These are phyloP conservation scores for Cheilinus undulatus DNA, from an alignment of 2,113 vertebrate genomes.

Conservation along the genomic window DNA sequence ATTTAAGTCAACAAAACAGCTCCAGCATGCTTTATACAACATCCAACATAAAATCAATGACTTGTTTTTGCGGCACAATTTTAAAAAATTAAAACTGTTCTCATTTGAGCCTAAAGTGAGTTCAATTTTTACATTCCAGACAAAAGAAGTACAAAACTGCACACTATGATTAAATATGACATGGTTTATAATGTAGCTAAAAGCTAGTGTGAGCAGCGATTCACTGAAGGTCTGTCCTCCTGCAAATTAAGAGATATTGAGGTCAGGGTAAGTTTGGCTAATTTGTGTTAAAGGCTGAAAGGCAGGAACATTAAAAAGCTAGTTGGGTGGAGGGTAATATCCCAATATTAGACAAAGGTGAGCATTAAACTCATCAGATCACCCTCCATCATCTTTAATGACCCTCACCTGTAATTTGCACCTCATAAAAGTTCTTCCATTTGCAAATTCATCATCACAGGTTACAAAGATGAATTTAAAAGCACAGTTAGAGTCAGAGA, in stretches of 20 bases:
- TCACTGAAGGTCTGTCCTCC: conserved; percentile 26
- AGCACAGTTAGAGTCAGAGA: conserved; percentile 14
- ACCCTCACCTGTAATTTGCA: conserved; percentile 58
- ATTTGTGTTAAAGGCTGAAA: conserved; percentile 63
- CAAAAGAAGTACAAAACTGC: not conserved
- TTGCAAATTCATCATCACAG: conserved; percentile 48
- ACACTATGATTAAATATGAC: not conserved
- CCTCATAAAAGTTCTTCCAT: conserved; percentile 62
- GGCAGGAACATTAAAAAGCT: conserved; percentile 62
- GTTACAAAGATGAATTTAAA: conserved; percentile 37
- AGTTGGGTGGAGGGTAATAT: conserved; percentile 56
- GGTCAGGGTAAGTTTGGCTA: conserved; percentile 63
- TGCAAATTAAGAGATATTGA: conserved; percentile 58
- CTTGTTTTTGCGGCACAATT: too few species aligned
- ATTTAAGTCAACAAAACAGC: too few species aligned
- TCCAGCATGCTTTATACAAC: too few species aligned
- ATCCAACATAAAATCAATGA: too few species aligned
- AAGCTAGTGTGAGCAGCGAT: conserved; percentile 11
- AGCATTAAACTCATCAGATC: conserved; percentile 63
- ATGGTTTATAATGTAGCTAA: not conserved
- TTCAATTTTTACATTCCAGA: not conserved
- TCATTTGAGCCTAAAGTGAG: not conserved
- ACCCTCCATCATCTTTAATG: conserved; percentile 59
- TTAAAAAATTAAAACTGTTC: not conserved
- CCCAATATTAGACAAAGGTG: conserved; percentile 67